Evolutionary conservation across 2,888 invertebrate species (phyloP).

Genomic region (Endotricha flammealis): DNA sequence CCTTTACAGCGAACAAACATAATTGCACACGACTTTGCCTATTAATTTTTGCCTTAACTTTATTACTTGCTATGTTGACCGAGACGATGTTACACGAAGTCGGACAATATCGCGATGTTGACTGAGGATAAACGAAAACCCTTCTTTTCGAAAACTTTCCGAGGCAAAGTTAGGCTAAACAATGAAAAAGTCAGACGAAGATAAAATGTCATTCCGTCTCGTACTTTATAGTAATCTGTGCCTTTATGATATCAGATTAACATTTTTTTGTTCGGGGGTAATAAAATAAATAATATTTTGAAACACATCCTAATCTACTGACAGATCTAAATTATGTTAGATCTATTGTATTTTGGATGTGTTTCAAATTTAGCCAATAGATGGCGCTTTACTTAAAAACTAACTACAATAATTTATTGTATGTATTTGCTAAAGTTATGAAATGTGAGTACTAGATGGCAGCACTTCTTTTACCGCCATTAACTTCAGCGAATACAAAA

Average conservation of each 20-base stretch:
- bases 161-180: too few relatives aligned
- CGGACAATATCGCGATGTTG: too few relatives aligned
- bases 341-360: conserved; percentile 21
- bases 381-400: conserved; percentile 14
- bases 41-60: too few relatives aligned
- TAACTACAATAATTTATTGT: conserved; percentile 3
- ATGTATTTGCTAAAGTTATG: conserved; percentile 12
- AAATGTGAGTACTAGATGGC: neutral
- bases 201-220: too few relatives aligned
- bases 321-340: conserved; percentile 19
- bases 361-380: conserved; percentile 21
- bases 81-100: too few relatives aligned
- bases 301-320: conserved; percentile 23
- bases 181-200: too few relatives aligned
- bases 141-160: too few relatives aligned
- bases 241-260: neutral
- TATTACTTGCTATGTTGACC: too few relatives aligned
- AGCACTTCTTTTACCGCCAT: neutral
- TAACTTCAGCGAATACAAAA: neutral
- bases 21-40: too few relatives aligned
- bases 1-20: too few relatives aligned
- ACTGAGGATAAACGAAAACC: too few relatives aligned
- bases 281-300: conserved; percentile 26
- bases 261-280: conserved; percentile 2
- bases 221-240: neutral